phyloP scores from a whole-genome alignment of 1,140 invertebrate species.

The Drosophila ercepeae region DNA sequence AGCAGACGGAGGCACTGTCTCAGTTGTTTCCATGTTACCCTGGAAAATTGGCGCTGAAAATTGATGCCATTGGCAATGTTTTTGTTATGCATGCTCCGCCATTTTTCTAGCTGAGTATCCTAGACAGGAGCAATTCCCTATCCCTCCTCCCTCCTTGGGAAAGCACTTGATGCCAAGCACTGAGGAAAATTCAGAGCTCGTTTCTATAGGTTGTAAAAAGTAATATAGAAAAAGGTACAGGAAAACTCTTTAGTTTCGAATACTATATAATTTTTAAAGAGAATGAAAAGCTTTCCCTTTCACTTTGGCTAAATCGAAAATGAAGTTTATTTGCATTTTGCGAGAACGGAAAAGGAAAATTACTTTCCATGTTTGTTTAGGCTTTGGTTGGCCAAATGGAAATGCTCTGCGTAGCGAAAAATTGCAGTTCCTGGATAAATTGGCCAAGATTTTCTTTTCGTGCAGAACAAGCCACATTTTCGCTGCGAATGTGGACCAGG shows the following conservation, averaged over 20 bases:
- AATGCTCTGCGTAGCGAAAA: neutral
- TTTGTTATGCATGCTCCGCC: slow-evolving; percentile 51
- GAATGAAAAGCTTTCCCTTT: neutral
- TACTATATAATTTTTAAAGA: no score
- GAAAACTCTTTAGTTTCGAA: no score
- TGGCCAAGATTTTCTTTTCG: neutral
- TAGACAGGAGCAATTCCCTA: neutral
- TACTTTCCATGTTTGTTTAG: slow-evolving; percentile 2
- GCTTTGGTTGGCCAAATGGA: neutral
- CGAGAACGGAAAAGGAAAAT: neutral
- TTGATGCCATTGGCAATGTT: slow-evolving; percentile 63
- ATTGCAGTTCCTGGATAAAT: neutral
- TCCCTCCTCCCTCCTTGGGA: neutral
- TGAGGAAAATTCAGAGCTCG: neutral
- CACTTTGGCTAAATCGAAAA: neutral
- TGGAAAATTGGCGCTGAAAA: slow-evolving; percentile 62
- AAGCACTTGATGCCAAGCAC: slow-evolving; percentile 3
- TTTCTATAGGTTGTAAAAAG: no score
- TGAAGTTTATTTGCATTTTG: neutral
- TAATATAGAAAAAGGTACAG: no score
- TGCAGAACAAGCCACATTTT: neutral
- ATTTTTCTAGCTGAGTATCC: slow-evolving; percentile 50
- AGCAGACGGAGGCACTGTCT: slow-evolving; percentile 1
- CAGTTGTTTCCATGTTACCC: slow-evolving; percentile 49
- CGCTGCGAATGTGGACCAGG: slow-evolving; percentile 6